These are phyloP conservation scores for Istiophorus platypterus DNA, from an alignment of 2,113 vertebrate genomes.

Conservation along the genomic window DNA sequence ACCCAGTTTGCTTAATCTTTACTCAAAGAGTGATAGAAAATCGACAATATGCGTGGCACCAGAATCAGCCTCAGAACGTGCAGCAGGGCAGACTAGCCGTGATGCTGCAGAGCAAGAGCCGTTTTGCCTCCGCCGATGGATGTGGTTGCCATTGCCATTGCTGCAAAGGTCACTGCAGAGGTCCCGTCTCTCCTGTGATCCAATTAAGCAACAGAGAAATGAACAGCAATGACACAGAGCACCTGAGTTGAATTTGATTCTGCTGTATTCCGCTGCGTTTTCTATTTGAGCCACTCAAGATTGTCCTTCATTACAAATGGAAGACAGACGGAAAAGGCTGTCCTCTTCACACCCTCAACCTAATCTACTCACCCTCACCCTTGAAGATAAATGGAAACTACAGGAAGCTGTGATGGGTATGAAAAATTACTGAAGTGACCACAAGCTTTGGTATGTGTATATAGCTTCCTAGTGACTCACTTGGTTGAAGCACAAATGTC, in stretches of 20 bases:
- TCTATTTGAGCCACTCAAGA: conserved; percentile 16
- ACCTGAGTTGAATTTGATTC: conserved; percentile 34
- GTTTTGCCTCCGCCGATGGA: conserved; percentile 39
- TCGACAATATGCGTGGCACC: background rate
- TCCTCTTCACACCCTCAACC: conserved; percentile 23
- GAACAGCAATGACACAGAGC: conserved; percentile 12
- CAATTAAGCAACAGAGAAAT: conserved; percentile 41
- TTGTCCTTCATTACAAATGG: conserved; percentile 13
- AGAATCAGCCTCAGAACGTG: background rate
- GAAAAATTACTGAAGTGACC: background rate
- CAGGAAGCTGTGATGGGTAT: background rate
- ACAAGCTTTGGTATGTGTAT: background rate
- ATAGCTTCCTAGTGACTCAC: background rate
- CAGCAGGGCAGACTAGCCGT: background rate
- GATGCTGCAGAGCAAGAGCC: background rate
- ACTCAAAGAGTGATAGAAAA: background rate
- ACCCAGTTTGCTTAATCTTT: background rate
- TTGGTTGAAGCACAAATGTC: background rate
- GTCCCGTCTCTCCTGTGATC: conserved; percentile 38
- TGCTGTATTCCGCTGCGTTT: background rate
- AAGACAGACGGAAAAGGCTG: conserved; percentile 27
- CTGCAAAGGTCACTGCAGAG: conserved; percentile 32
- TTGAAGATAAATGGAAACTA: conserved; percentile 26
- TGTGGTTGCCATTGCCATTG: conserved; percentile 35
- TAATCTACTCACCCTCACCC: conserved; percentile 14